phyloP scores from a whole-genome alignment of 2,113 vertebrate species.

The Delphinus delphis region DNA sequence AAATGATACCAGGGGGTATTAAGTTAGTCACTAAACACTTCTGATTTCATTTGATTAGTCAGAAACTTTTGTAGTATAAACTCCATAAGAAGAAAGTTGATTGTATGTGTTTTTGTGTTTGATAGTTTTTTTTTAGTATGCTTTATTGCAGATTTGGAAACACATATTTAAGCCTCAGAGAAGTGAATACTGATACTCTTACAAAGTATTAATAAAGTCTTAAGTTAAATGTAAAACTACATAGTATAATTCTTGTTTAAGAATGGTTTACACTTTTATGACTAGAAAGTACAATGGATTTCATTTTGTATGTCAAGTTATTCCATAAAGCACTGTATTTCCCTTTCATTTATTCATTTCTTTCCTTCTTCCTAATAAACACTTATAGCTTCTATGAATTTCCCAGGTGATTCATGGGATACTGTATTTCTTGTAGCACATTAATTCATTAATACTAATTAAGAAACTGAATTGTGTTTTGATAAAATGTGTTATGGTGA shows the following conservation, averaged over 20 bases:
- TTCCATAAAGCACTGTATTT: background rate
- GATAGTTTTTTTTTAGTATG: background rate
- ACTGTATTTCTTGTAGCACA: background rate
- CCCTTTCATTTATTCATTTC: background rate
- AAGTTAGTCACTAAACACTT: background rate
- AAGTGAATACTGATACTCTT: background rate
- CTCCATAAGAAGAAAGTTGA: background rate
- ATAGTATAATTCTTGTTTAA: background rate
- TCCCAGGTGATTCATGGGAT: background rate
- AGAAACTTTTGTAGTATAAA: background rate
- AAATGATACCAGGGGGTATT: background rate
- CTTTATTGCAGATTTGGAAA: background rate
- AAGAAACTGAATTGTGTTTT: background rate
- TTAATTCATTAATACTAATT: background rate
- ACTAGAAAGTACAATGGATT: background rate
- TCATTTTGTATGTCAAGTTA: background rate
- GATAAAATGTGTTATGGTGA: background rate
- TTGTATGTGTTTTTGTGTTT: background rate
- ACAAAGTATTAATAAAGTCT: background rate
- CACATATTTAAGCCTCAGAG: background rate
- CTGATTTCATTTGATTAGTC: background rate
- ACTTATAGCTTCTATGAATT: background rate
- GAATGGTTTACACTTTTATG: background rate
- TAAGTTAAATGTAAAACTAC: background rate
- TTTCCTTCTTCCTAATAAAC: background rate